Conservation (phyloP, 2,113 vertebrate species). For the Serilophus lunatus region DNA sequence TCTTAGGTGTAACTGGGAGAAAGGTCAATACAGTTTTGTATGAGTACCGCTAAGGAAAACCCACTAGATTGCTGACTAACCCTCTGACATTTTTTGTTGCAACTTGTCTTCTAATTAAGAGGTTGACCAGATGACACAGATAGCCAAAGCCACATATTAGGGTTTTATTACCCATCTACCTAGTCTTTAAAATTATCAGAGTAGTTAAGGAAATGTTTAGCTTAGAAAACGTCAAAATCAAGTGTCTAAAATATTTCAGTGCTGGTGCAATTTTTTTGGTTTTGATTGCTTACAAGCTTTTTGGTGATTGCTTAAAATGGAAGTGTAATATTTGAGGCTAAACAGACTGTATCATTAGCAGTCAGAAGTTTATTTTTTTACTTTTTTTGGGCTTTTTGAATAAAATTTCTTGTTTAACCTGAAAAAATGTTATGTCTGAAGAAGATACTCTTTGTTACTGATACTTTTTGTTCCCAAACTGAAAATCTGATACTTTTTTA, state of each 20-base stretch:
- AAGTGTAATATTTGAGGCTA: not conserved
- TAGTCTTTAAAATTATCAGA: not conserved
- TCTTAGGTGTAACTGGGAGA: not conserved
- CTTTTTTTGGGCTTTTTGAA: not conserved
- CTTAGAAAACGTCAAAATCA: not conserved
- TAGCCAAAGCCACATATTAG: not conserved
- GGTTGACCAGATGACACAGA: not conserved
- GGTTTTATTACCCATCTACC: not conserved
- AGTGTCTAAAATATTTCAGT: not conserved
- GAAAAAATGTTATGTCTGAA: not conserved
- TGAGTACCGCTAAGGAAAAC: not conserved
- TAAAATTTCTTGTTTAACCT: not conserved
- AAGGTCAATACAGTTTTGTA: not conserved
- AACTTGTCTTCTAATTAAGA: not conserved
- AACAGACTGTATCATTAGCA: not conserved
- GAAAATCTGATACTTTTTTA: not conserved
- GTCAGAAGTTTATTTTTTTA: not conserved
- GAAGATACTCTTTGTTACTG: not conserved
- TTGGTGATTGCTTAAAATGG: not conserved
- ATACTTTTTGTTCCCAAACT: not conserved
- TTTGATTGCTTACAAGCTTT: not conserved
- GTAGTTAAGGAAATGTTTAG: not conserved
- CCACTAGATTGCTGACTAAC: slow-evolving; percentile 29
- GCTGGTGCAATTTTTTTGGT: not conserved
- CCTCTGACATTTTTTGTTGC: not conserved